Conservation (phyloP, 1,140 invertebrate species). For the Nixonia krombeini region DNA sequence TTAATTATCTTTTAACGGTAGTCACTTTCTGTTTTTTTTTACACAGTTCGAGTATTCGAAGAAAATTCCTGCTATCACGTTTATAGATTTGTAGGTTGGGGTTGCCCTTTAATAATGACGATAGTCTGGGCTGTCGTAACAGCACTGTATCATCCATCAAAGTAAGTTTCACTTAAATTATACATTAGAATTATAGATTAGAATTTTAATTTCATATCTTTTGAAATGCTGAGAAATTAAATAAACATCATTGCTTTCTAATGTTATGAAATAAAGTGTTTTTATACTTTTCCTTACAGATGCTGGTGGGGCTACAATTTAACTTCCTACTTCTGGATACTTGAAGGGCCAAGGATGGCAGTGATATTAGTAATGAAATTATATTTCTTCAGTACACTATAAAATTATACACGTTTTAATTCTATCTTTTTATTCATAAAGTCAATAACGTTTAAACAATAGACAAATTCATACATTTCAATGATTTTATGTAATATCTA, state of each 20-base stretch:
- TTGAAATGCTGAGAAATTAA: too few species aligned
- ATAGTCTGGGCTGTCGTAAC: conserved; percentile 80
- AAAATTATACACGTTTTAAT: too few species aligned
- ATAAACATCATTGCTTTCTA: too few species aligned
- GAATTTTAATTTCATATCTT: too few species aligned
- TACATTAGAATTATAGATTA: too few species aligned
- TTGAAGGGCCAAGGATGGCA: conserved; percentile 85
- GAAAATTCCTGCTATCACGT: conserved; percentile 80
- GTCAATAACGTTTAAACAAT: too few species aligned
- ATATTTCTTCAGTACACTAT: neutral
- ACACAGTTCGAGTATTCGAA: conserved; percentile 82
- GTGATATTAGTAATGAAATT: conserved; percentile 79
- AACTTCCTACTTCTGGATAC: conserved; percentile 85
- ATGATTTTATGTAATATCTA: too few species aligned
- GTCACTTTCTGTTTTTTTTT: conserved; percentile 5
- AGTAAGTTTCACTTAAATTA: conserved; percentile 64
- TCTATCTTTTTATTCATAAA: too few species aligned
- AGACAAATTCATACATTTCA: too few species aligned
- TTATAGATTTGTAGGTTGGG: conserved; percentile 87
- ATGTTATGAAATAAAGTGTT: too few species aligned
- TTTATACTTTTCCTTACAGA: conserved; percentile 68
- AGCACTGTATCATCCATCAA: conserved; percentile 68
- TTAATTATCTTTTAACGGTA: neutral
- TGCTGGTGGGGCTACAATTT: conserved; percentile 92
- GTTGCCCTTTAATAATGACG: conserved; percentile 82